Percentiles rank a stretch among this genome's conserved stretches.
phyloP scores from a whole-genome alignment of 2,888 invertebrate species.

The Scrobipalpa costella region DNA sequence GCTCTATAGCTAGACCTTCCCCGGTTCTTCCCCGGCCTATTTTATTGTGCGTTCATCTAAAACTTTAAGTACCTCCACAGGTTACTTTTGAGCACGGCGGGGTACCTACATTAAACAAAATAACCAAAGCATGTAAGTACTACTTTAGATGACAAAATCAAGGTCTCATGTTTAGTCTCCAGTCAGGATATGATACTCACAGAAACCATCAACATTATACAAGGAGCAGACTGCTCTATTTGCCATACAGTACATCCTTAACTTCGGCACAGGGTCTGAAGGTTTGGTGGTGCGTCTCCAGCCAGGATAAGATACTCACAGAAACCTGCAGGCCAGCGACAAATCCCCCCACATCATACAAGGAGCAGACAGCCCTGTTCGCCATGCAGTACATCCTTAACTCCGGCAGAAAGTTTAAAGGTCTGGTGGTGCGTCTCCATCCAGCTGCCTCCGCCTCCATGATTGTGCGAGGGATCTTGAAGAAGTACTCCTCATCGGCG shows the following conservation, averaged over 20 bases:
- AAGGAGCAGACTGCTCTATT: slow-evolving; percentile 64
- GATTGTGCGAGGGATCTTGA: slow-evolving; percentile 66
- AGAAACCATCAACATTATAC: slow-evolving; percentile 66
- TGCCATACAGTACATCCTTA: slow-evolving; percentile 69
- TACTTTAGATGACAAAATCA: too few relatives aligned
- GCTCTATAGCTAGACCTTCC: too few relatives aligned
- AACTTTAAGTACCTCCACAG: too few relatives aligned
- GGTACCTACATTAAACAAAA: too few relatives aligned
- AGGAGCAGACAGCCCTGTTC: slow-evolving; percentile 60
- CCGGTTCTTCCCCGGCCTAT: too few relatives aligned
- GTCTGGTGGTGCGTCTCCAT: slow-evolving; percentile 33
- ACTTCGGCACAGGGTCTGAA: slow-evolving; percentile 54
- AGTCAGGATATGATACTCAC: slow-evolving; percentile 56
- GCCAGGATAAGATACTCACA: slow-evolving; percentile 48
- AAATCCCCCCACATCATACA: slow-evolving; percentile 69
- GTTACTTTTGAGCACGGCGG: too few relatives aligned
- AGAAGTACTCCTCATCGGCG: slow-evolving; percentile 70
- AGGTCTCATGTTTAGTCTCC: too few relatives aligned
- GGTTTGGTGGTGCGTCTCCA: neutral
- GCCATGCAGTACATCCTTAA: slow-evolving; percentile 69
- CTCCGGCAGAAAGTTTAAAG: slow-evolving; percentile 53
- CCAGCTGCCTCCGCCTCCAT: slow-evolving; percentile 55
- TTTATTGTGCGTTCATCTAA: too few relatives aligned
- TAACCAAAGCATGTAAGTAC: too few relatives aligned
- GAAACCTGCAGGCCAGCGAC: slow-evolving; percentile 71